Evolutionary conservation across 2,888 invertebrate genomes (phyloP).

Genomic region (Eupithecia abbreviata): DNA sequence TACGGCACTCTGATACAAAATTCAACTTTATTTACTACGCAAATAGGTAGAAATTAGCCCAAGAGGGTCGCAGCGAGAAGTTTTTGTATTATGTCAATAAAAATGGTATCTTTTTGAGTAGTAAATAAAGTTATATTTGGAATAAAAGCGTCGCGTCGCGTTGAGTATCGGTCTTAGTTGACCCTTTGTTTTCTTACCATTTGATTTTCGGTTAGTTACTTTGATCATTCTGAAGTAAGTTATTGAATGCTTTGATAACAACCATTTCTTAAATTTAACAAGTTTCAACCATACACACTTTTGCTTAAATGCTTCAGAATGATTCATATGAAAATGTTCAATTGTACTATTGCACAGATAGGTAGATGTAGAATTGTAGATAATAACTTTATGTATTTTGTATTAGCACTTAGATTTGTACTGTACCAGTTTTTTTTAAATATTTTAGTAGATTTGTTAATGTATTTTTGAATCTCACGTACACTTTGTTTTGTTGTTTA

Average conservation of each 20-base stretch:
- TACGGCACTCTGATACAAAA: no score
- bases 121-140: no score
- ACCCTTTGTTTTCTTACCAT: neutral
- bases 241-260: neutral
- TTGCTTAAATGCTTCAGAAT: neutral
- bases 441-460: neutral
- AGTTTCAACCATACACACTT: neutral
- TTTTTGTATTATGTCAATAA: no score
- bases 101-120: no score
- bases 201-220: neutral
- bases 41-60: no score
- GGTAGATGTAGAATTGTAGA: neutral
- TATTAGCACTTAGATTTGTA: neutral
- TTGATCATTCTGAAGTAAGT: neutral
- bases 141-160: no score
- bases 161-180: no score
- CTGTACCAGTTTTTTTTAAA: neutral
- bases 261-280: neutral
- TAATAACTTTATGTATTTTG: neutral
- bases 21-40: no score
- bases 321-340: neutral
- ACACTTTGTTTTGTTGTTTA: conserved; percentile 3
- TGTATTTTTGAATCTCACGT: neutral
- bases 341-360: neutral
- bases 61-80: no score